phyloP scores from a whole-genome alignment of 2,797 vertebrate species.

The Loris lydekkerianus region DNA sequence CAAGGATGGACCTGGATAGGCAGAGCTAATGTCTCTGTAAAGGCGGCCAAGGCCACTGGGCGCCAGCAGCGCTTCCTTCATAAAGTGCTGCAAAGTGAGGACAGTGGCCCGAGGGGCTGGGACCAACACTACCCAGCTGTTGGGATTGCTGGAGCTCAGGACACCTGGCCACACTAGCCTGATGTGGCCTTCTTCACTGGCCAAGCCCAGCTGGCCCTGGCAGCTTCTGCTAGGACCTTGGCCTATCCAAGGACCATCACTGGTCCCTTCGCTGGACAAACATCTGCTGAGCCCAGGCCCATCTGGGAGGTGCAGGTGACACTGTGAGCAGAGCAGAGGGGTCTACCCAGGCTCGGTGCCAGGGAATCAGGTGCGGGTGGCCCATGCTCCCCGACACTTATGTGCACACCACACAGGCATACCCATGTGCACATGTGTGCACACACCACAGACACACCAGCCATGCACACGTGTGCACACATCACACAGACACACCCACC shows the following conservation, averaged over 20 bases:
- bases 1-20: no score
- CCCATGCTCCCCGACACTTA: neutral
- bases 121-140: no score
- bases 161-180: neutral
- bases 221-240: neutral
- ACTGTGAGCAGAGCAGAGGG: neutral
- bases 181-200: neutral
- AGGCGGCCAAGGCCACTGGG: neutral
- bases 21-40: neutral
- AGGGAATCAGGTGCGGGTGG: neutral
- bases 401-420: neutral
- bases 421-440: neutral
- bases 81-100: neutral
- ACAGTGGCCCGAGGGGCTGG: accelerated
- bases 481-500: no score
- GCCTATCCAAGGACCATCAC: no score
- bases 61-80: neutral
- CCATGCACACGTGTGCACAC: neutral
- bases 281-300: neutral
- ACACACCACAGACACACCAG: neutral
- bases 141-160: neutral
- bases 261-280: accelerated
- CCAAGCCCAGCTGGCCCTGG: neutral
- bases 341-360: neutral
- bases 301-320: neutral